Percentiles rank a stretch among this genome's conserved stretches.
Conservation (phyloP, 1,140 invertebrate species). For the Diorhabda elongata region DNA sequence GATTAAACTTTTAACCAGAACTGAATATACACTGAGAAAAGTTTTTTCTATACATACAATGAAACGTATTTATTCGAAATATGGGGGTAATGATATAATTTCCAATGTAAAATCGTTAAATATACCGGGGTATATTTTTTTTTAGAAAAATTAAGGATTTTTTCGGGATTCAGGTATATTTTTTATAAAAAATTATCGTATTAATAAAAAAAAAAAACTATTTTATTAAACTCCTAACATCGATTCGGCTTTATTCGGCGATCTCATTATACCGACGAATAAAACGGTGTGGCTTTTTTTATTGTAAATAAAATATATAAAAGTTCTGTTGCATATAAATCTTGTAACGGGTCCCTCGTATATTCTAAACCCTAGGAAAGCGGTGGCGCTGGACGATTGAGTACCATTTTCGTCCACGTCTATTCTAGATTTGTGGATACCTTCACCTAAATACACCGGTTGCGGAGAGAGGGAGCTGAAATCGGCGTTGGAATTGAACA, state of each 20-base stretch:
- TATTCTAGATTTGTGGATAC: slow-evolving; percentile 73
- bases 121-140: no score
- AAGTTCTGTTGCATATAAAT: slow-evolving; percentile 83
- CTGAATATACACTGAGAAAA: no score
- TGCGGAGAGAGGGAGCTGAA: slow-evolving; percentile 56
- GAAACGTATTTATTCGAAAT: no score
- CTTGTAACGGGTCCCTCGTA: slow-evolving; percentile 67
- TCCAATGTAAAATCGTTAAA: no score
- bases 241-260: slow-evolving; percentile 35
- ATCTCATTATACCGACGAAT: slow-evolving; percentile 74
- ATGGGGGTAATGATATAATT: no score
- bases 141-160: no score
- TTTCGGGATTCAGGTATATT: no score
- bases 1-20: no score
- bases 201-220: no score
- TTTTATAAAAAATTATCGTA: no score
- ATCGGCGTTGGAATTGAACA: slow-evolving; percentile 59
- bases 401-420: slow-evolving; percentile 76
- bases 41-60: no score
- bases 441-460: slow-evolving; percentile 58
- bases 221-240: no score
- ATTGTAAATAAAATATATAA: slow-evolving; percentile 78
- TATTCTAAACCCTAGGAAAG: slow-evolving; percentile 71
- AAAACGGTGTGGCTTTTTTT: slow-evolving; percentile 61
- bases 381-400: slow-evolving; percentile 69